Conservation (phyloP, 1,140 invertebrate species). For the Drosophila takahashii region DNA sequence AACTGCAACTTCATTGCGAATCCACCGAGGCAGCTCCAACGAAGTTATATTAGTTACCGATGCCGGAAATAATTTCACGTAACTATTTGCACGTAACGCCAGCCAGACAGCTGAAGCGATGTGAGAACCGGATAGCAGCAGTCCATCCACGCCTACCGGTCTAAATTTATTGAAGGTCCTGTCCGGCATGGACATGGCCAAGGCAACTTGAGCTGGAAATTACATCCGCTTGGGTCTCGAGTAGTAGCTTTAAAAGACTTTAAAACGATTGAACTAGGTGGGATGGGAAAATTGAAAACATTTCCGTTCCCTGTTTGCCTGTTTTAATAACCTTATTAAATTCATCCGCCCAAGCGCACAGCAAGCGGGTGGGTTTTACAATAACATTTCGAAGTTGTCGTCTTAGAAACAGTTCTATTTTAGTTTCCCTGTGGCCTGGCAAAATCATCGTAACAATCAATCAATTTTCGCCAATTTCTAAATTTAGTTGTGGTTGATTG, state of each 20-base stretch:
- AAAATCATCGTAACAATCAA: constrained; percentile 24
- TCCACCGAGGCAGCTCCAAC: constrained; percentile 53
- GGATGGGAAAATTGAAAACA: constrained; percentile 3
- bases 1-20: constrained; percentile 70
- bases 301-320: constrained; percentile 2
- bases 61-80: constrained; percentile 79
- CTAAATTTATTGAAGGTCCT: constrained; percentile 60
- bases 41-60: constrained; percentile 74
- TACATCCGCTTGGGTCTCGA: constrained; percentile 55
- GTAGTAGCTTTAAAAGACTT: not conserved
- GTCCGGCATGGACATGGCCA: constrained; percentile 42
- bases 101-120: constrained; percentile 18
- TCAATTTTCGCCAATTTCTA: constrained; percentile 24
- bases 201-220: constrained; percentile 66
- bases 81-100: constrained; percentile 75
- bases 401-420: constrained; percentile 9
- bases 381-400: constrained; percentile 9
- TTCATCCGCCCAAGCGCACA: constrained; percentile 33
- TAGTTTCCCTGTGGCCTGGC: not conserved
- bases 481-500: constrained; percentile 6
- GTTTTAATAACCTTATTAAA: constrained; percentile 62
- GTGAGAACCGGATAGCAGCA: constrained; percentile 22
- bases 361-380: not conserved
- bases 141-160: constrained; percentile 39
- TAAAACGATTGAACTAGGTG: not conserved